Conservation (phyloP, 1,140 invertebrate species). For the Pollicipes pollicipes region DNA sequence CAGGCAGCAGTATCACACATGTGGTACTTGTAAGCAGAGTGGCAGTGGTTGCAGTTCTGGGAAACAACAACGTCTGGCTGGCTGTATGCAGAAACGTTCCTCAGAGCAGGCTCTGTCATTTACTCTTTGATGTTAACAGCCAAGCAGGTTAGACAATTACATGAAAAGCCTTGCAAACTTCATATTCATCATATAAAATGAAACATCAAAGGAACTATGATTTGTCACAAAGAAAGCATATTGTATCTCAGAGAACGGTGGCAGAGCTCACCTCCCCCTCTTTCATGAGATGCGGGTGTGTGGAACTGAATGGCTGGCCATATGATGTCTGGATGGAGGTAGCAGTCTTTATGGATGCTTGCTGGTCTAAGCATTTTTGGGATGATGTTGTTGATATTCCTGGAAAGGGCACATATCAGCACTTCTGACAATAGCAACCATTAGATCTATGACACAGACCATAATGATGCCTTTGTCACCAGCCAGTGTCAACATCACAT, state of each 20-base stretch:
- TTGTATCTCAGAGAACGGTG: not conserved
- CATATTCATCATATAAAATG: not conserved
- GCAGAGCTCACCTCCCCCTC: conserved; percentile 9
- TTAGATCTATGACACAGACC: no score
- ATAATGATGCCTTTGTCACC: no score
- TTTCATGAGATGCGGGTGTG: conserved; percentile 17
- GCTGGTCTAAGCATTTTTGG: not conserved
- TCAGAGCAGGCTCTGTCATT: not conserved
- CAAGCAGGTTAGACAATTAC: not conserved
- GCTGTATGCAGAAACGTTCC: not conserved
- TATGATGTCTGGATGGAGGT: not conserved
- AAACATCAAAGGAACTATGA: not conserved
- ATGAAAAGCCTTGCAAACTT: not conserved
- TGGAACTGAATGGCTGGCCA: conserved; percentile 15
- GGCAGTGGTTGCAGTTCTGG: not conserved
- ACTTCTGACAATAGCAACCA: no score
- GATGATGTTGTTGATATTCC: not conserved
- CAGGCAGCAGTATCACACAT: not conserved
- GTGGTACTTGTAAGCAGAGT: not conserved
- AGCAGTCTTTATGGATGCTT: not conserved
- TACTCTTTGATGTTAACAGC: not conserved
- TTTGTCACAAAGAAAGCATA: not conserved
- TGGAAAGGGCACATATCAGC: no score
- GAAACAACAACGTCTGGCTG: not conserved
- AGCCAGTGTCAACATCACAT: no score